Base-by-base conservation (phyloP, 2,797 vertebrate species). In the Psittacula echo region DNA sequence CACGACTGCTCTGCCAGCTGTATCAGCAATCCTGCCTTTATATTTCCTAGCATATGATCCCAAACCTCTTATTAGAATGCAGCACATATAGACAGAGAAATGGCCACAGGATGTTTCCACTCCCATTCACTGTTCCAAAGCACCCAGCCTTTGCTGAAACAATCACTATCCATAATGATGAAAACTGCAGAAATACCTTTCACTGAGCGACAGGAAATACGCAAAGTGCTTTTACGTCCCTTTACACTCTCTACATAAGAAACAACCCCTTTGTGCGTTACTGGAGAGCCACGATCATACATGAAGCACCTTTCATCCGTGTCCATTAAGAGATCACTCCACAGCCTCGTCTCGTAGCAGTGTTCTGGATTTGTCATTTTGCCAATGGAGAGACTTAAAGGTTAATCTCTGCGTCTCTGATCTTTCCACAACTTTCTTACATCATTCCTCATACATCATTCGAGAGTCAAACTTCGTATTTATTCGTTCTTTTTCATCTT, bases 321-420 rank as follows among this genome's bases (percentile, higher is more conserved):
- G 48, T 13, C 77, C 65, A 85, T 91, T 60, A 82, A 30, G 24
- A 67, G 54, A 67, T 89, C 75, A 16, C 50, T 81, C 62, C 71
- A 56, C 3, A 14, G 85, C 34, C 41, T 83, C 80, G 3, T 67
- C 68, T 85, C 0, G 0, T 8, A 85, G 68, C 61, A 66, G 47
- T 4, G 61, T 23, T 89, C 53, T 48, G 78, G 77, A 86, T 58
- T 72, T 85, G 84, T 74, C 68, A 64, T 60, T 85, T 76, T 75
- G 83, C 73, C 85, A 78, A 10, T 3, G 54, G 20, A 75, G 87
- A 85, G 73, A 87, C 48, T 71, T 24, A 45, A 42, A 90, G 88
- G 71, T 85, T 95, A 89, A 90, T 95, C 93, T 94, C 87, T 24
- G 60, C 32, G 76, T n/a, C 85, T 97, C 95, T 89, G 85, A 95